Evolutionary conservation across 2,113 vertebrate species (phyloP), one percentile per base, ranked within the genome.

Genomic region (Thermophis baileyi): DNA sequence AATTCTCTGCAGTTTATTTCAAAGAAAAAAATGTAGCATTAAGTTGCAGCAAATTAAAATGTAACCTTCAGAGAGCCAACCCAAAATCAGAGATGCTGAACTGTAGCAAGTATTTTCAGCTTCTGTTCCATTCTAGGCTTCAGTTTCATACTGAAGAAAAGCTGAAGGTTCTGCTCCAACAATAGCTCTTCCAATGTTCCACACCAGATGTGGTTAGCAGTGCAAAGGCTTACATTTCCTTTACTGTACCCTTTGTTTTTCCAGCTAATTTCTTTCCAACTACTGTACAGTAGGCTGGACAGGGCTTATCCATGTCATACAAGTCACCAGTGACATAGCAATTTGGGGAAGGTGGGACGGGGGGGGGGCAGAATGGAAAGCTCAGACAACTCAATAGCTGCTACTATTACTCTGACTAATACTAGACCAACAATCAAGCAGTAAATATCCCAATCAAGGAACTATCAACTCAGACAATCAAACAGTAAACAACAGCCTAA

Each of bases 281-380:
- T 91, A 69, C 30, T 35, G 14, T 18, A 69, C 30, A 35, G 63
- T 2, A 63, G 40, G 50, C 0, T 11, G 30, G 63, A 94, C 85
- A 85, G 89, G 91, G 90, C 8, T 74, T 88, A 95, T 91, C 93
- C 91, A 74, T 91, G 89, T 81, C 27, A 87, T 81, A 11, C 74
- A 11, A 95, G 92, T 96, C 92, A 51, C 89, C 90, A 94, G 54
- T 97, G 96, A 94, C 90, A 91, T 14, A 91, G 95, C 16, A 49
- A 89, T 94, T 94, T 91, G 44, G 35, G 44, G 91, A 90, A 87
- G 88, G 88, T 86, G 93, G 90, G n/a, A n/a, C n/a, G 54, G 54
- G 3, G 51, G 11, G 27, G 44, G 35, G n/a, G 25, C 7, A 49
- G 57, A 74, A 0, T 4, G 46, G 51, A 2, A 0, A 1, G 54